Base-by-base conservation (phyloP, 1,140 invertebrate species). In the Zaprionus nigranus region DNA sequence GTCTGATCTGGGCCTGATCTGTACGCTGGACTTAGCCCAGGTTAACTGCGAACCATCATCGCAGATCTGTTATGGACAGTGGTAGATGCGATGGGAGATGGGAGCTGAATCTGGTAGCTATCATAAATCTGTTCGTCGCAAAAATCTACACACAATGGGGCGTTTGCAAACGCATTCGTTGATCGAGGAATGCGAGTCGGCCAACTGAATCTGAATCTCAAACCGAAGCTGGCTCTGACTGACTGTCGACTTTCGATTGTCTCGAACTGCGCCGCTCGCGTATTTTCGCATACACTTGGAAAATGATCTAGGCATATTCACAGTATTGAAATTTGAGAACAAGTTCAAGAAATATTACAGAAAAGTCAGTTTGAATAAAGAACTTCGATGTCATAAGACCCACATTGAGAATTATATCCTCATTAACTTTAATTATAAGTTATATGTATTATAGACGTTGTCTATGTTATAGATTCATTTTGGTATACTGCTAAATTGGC, bases 91-190 rank as follows among this genome's bases (percentile, higher is more conserved):
- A 22, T 30, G 28, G 28, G 68, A 60, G 68, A 60, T 51, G 13
- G 5, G 4, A 51, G 46, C 70, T 68, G 59, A 71, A 70, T 28
- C 78, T 68, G 74, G 86, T 79, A 90, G 87, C 87, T 88, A 91
- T 91, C 88, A 91, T 91, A 91, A 91, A 91, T 91, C 88, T 90
- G 85, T 90, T 83, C 81, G 78, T 84, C 78, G 83, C 83, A 82
- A 88, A 88, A 91, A 91, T 91, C 88, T 91, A 78, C 88, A 91
- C 88, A 91, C 88, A 91, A 91, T 91, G 88, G 88, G 85, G 85
- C 86, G 85, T 88, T 88, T 90, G 85, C 72, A 90, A 90, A 90
- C 85, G 85, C 85, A 90, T 90, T 90, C 85, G 82, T 77, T 66
- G 82, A 84, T 90, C 86, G 82, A 59, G 58, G 85, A 90, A 90